Conservation (phyloP, 2,888 invertebrate genomes). For the Tetranychus piercei region DNA sequence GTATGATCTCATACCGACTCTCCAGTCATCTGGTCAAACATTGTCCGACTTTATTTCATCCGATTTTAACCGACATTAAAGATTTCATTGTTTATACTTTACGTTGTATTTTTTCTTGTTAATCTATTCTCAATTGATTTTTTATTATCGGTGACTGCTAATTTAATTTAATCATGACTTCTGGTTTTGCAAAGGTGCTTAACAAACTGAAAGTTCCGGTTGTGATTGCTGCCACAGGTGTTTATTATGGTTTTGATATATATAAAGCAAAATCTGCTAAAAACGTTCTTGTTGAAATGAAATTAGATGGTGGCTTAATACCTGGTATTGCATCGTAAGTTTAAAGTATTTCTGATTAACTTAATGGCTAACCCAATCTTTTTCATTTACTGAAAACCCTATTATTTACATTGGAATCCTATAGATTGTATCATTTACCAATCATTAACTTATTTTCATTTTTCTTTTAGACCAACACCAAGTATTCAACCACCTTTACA, state of each 20-base stretch:
- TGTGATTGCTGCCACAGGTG: not conserved
- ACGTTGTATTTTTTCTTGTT: too few species aligned
- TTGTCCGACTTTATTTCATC: conserved; percentile 37
- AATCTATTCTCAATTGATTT: too few species aligned
- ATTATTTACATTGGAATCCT: too few species aligned
- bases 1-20: not conserved
- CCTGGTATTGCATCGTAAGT: not conserved
- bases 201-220: not conserved
- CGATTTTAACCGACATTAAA: not conserved
- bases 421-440: not conserved
- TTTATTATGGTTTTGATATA: not conserved
- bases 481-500: not conserved
- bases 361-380: too few species aligned
- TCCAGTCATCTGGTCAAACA: not conserved
- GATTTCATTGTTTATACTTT: too few species aligned
- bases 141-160: too few species aligned
- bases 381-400: too few species aligned
- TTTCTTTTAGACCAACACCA: not conserved
- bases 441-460: not conserved
- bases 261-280: not conserved
- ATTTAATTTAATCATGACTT: not conserved
- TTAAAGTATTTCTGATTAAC: too few species aligned
- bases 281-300: not conserved
- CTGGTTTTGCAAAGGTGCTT: not conserved
- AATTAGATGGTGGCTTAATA: not conserved